These are phyloP conservation scores for Pseudomyrmex gracilis DNA, from an alignment of 1,140 invertebrate genomes.

Conservation along the genomic window DNA sequence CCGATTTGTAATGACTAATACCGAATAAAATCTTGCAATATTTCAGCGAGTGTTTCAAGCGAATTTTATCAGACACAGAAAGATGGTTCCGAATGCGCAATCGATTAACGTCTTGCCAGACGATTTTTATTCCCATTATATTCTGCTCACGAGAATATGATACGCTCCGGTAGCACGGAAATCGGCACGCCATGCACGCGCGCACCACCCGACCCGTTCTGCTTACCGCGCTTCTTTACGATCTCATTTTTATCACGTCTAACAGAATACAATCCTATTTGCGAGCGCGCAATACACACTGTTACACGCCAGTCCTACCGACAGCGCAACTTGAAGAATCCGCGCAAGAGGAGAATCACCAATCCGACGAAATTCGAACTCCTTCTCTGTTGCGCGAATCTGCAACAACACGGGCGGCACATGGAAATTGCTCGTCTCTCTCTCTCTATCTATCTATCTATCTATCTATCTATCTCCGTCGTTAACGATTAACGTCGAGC, in stretches of 20 bases:
- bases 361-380: constrained; percentile 33
- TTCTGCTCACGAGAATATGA: constrained; percentile 31
- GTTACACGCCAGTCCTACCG: not conserved
- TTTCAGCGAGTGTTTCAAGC: not conserved
- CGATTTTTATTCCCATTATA: constrained; percentile 39
- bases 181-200: constrained; percentile 21
- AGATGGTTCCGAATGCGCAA: constrained; percentile 17
- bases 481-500: constrained; percentile 20
- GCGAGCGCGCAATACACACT: constrained; percentile 32
- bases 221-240: constrained; percentile 24
- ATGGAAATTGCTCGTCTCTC: constrained; percentile 1
- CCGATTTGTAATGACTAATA: too few species aligned
- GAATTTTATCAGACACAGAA: not conserved
- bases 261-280: constrained; percentile 32
- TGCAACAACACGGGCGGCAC: not conserved
- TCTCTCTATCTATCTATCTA: too few species aligned
- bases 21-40: not conserved
- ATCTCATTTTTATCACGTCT: constrained; percentile 34
- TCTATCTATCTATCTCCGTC: not conserved
- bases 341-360: not conserved
- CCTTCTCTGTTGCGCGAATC: constrained; percentile 6
- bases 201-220: constrained; percentile 12
- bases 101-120: constrained; percentile 17
- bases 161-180: constrained; percentile 30
- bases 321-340: constrained; percentile 1